Base-by-base conservation (phyloP, 1,140 invertebrate genomes). In the Melitaea cinxia region DNA sequence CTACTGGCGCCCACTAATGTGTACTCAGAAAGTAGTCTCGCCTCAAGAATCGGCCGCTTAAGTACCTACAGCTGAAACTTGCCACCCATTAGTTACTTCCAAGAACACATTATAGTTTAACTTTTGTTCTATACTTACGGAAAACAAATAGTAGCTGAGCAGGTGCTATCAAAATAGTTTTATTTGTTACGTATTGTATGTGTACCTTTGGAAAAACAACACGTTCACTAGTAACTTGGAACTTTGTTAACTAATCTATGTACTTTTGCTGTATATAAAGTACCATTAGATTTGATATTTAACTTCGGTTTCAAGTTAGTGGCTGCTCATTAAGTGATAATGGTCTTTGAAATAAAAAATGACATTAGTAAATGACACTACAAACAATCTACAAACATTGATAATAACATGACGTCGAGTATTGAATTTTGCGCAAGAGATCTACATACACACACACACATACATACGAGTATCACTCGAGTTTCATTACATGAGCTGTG, bases 21-120 rank as follows among this genome's bases (percentile, higher is more conserved):
- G 80, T 87, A 78, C 85, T 87, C 73, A 75, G 85, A 87, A 89
- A 87, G 83, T 86, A 85, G 83, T 82, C 80, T 79, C 71, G 72
- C 67, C 73, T 78, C 79, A 80, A 79, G 82, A 85, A 85, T 84
- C 80, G 80, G 81, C 82, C 77, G 75, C 80, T 83, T 83, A 85
- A 85, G 78, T 86, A 86, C 80, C 80, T 78, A 75, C 78, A 72
- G 57, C 73, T 73, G 80, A 83, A 89, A 89, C 86, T 89, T 87
- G 73, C 79, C 77, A 75, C 73, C 78, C 84, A 87, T 89, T 88
- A 88, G 77, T 85, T 88, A 85, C 80, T 83, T 79, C 73, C 72
- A 63, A 77, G 79, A 83, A 84, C 83, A 82, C 81, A 85, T 85
- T 87, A 85, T 82, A 87, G 82, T 81, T 83, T 73, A 84, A 85